Percentiles rank a stretch among this genome's conserved stretches.
Conservation (phyloP, 2,113 vertebrate species). For the Chinchilla lanigera region DNA sequence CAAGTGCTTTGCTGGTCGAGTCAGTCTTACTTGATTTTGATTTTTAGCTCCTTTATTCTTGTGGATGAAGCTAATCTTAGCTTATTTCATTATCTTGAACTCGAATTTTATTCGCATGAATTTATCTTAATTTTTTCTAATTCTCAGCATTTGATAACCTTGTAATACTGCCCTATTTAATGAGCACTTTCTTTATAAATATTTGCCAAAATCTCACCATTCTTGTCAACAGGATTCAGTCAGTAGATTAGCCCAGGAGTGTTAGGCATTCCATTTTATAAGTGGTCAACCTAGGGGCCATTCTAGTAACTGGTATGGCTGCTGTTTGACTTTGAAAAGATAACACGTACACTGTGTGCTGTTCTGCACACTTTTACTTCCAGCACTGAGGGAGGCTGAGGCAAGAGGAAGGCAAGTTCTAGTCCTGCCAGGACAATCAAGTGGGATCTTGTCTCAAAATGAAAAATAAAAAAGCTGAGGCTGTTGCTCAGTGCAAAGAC, state of each 20-base stretch:
- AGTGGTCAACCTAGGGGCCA: background rate
- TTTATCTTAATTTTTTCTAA: background rate
- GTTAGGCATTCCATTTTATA: background rate
- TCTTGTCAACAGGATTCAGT: background rate
- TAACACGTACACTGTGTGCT: background rate
- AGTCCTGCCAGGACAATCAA: background rate
- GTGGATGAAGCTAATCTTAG: background rate
- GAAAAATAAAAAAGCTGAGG: background rate
- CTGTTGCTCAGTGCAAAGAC: background rate
- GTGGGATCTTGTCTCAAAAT: background rate
- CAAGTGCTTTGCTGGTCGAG: background rate
- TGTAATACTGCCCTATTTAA: background rate
- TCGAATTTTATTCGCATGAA: background rate
- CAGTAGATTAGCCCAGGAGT: background rate
- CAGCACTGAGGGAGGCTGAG: background rate
- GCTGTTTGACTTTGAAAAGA: slow-evolving; percentile 37
- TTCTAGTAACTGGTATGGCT: background rate
- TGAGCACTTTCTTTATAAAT: background rate
- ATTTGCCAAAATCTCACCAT: slow-evolving; percentile 22
- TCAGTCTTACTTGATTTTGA: background rate
- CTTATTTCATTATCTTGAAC: background rate
- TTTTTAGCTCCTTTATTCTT: background rate
- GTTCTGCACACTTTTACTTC: background rate
- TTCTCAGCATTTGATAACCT: background rate
- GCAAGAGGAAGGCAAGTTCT: background rate